Evolutionary conservation across 2,888 invertebrate species (phyloP).

Genomic region (Linnaemya vulpina): DNA sequence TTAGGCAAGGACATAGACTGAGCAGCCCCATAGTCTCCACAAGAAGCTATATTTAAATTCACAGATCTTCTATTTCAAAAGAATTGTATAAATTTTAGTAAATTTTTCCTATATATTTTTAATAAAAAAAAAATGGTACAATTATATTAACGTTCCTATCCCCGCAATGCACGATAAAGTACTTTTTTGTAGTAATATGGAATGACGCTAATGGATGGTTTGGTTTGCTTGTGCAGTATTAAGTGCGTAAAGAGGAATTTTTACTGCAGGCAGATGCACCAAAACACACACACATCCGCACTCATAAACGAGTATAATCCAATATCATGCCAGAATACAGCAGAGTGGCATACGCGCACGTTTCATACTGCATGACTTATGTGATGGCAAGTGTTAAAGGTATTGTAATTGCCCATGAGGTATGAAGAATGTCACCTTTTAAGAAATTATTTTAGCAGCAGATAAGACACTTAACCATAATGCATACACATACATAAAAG

Average conservation of each 20-base stretch:
- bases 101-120: too few species aligned
- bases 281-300: neutral
- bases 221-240: slow-evolving; percentile 24
- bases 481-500: neutral
- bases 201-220: neutral
- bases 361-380: slow-evolving; percentile 60
- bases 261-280: slow-evolving; percentile 48
- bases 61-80: too few species aligned
- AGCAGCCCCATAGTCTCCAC: too few species aligned
- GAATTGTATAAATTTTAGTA: too few species aligned
- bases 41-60: too few species aligned
- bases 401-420: slow-evolving; percentile 69
- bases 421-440: slow-evolving; percentile 67
- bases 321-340: neutral
- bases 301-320: neutral
- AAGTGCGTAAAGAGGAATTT: slow-evolving; percentile 50
- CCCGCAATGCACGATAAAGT: neutral
- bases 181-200: slow-evolving; percentile 35
- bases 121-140: neutral
- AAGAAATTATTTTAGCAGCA: slow-evolving; percentile 62
- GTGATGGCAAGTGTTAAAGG: slow-evolving; percentile 69
- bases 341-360: slow-evolving; percentile 56
- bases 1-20: too few species aligned
- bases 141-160: neutral
- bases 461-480: slow-evolving; percentile 42